Evolutionary conservation across 2,113 vertebrate genomes (phyloP).

Genomic region (Centropus unirufus): DNA sequence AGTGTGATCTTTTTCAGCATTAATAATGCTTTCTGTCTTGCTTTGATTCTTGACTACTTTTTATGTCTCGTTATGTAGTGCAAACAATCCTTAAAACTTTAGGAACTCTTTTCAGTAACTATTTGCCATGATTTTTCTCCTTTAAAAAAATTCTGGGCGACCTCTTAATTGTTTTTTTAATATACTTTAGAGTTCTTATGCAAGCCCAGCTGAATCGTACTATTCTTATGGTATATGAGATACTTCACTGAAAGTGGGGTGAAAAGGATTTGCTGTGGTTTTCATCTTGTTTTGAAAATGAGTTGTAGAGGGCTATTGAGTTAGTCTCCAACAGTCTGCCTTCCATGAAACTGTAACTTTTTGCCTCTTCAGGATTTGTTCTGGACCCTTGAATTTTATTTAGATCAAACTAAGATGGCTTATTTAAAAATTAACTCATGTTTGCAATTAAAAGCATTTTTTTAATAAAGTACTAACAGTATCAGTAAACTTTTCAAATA

Average conservation of each 20-base stretch:
- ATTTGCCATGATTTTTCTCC: not conserved
- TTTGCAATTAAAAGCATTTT: not conserved
- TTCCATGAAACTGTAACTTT: not conserved
- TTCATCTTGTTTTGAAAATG: not conserved
- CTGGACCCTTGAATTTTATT: not conserved
- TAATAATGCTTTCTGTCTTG: not conserved
- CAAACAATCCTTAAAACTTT: not conserved
- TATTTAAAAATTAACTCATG: not conserved
- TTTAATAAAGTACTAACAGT: not conserved
- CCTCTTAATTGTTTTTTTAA: not conserved
- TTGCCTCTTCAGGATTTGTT: not conserved
- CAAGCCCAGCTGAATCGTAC: not conserved
- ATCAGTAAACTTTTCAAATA: constrained; percentile 31
- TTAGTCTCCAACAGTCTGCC: not conserved
- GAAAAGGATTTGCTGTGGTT: not conserved
- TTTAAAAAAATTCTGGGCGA: not conserved
- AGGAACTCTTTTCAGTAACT: not conserved
- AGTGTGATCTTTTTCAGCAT: not conserved
- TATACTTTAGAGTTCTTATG: not conserved
- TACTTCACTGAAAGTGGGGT: not conserved
- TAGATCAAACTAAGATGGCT: not conserved
- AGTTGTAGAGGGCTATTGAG: not conserved
- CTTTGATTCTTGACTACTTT: not conserved
- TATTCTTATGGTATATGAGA: not conserved
- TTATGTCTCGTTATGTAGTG: not conserved